These are phyloP conservation scores for Mactra quadrangularis DNA, from an alignment of 1,140 invertebrate genomes.

Conservation along the genomic window DNA sequence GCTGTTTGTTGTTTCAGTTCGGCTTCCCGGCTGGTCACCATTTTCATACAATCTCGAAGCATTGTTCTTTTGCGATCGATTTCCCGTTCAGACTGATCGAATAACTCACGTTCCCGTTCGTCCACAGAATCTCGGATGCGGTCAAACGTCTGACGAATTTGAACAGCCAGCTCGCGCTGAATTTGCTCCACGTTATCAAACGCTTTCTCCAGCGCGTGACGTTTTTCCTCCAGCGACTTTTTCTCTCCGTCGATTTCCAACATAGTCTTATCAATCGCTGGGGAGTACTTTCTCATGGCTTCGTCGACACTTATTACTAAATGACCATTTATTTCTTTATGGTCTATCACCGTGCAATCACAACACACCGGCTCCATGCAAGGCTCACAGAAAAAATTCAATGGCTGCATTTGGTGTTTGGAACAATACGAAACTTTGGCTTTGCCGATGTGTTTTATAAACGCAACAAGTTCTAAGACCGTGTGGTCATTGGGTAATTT, in stretches of 20 bases:
- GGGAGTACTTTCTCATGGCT: conserved; percentile 78
- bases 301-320: conserved; percentile 80
- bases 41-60: conserved; percentile 72
- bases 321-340: conserved; percentile 79
- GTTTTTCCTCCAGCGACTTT: conserved; percentile 68
- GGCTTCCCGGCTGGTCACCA: conserved; percentile 68
- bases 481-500: conserved; percentile 80
- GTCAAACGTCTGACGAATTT: conserved; percentile 77
- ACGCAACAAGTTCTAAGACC: conserved; percentile 75
- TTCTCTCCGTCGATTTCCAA: conserved; percentile 70
- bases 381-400: conserved; percentile 82
- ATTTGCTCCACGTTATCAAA: conserved; percentile 76
- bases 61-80: conserved; percentile 73
- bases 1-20: conserved; percentile 68
- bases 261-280: conserved; percentile 77
- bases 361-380: conserved; percentile 80
- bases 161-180: conserved; percentile 72
- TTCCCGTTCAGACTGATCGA: conserved; percentile 75
- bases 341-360: conserved; percentile 81
- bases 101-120: conserved; percentile 76
- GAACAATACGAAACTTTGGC: conserved; percentile 76
- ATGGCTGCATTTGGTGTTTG: conserved; percentile 80
- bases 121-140: conserved; percentile 74
- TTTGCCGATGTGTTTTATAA: conserved; percentile 74
- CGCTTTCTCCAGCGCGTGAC: conserved; percentile 71